These are phyloP conservation scores for Aphis gossypii DNA, from an alignment of 1,140 invertebrate genomes.

Conservation along the genomic window DNA sequence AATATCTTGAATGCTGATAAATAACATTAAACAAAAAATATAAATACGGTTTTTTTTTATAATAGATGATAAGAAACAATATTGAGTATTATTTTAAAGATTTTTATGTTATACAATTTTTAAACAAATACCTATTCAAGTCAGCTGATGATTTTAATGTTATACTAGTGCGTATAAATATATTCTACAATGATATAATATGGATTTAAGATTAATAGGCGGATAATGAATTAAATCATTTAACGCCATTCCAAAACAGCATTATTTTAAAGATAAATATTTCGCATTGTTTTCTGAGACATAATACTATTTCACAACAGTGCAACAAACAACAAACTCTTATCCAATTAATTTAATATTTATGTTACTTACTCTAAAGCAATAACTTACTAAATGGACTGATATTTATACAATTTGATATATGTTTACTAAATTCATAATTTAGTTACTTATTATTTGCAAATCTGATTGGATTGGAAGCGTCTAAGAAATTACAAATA, in stretches of 20 bases:
- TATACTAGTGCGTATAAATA: neutral
- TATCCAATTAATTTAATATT: neutral
- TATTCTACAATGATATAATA: neutral
- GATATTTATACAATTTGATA: neutral
- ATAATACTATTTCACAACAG: neutral
- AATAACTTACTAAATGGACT: neutral
- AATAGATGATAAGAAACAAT: too few relatives aligned
- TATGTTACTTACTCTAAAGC: neutral
- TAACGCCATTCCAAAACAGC: neutral
- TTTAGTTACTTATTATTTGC: neutral
- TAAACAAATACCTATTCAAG: neutral
- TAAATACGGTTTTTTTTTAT: neutral
- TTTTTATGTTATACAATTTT: too few relatives aligned
- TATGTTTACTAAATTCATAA: neutral
- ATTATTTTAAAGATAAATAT: neutral
- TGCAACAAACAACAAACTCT: neutral
- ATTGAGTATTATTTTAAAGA: too few relatives aligned
- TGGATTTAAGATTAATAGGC: neutral
- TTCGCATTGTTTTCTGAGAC: neutral
- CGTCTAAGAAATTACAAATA: neutral
- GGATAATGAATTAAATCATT: neutral
- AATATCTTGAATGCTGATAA: neutral
- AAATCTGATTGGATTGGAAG: neutral
- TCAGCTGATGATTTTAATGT: neutral
- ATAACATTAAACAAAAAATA: neutral